Evolutionary conservation across 2,797 vertebrate species (phyloP), one percentile per base, ranked within the genome.

Genomic region (Pterois miles): DNA sequence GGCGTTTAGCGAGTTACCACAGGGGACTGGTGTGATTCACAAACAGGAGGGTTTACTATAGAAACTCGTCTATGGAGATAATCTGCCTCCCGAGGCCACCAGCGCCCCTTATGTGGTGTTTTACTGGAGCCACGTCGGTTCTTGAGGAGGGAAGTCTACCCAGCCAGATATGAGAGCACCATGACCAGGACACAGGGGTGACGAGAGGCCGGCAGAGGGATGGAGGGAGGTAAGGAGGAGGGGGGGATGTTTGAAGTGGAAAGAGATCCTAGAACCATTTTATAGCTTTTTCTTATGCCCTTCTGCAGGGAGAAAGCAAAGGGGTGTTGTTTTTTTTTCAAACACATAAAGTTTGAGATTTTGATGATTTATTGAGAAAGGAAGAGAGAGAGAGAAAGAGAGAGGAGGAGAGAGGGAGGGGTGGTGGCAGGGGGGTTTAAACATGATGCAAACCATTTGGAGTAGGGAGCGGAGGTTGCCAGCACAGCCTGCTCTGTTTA

Each of bases 381-480:
- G 93, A 95, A 95, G 92, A 94, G 87, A 87, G 90, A 76, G 72
- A 85, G 86, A 90, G 84, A 86, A 79, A 81, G 76, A 79, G 85
- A 83, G 79, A 86, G 90, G 71, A 93, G 90, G 87, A 76, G 91
- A 62, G 86, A 79, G 82, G 79, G 80, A 74, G 86, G 94, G 88
- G 94, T 89, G 92, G 93, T 92, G 94, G 95, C 94, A 96, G 96
- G 96, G 90, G 96, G 96, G 94, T 95, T 97, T 96, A 97, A 96
- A 97, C 96, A 96, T 99, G 98, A 99, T 98, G 97, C 97, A 98
- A 98, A 98, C 97, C 98, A 98, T 99, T 99, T 99, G 97, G 97
- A 98, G 97, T 93, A 74, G 88, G 90, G 96, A 97, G 95, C 93
- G 95, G 95, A 96, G 95, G 91, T 96, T 98, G 98, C 98, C 98